Evolutionary conservation across 2,797 vertebrate genomes (phyloP), one percentile per base, ranked within the genome.

Genomic region (Esox lucius): DNA sequence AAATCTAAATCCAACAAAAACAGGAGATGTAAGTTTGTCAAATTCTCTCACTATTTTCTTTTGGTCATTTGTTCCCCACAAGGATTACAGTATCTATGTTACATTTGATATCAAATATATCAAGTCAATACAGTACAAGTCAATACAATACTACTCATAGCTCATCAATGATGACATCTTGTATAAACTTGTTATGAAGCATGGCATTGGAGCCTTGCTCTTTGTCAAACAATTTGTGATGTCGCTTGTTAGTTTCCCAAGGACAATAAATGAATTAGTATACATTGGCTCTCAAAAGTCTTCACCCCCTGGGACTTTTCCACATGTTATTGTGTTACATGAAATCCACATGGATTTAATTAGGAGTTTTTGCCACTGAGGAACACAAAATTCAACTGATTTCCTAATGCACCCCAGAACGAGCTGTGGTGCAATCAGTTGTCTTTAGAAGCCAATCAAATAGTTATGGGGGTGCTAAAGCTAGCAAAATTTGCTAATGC

Each of bases 1-100:
- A 73, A 49, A 46, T 69, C 72, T 46, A 26, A 68, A 53, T 77
- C 79, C 66, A 75, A 62, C 64, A 72, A 31, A 66, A 73, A 65
- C 61, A 17, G 70, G 39, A 73, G 59, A 72, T 70, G 39, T 7
- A 26, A 61, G 48, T 73, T 31, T 70, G 39, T 71, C 61, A 67
- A 53, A 78, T 65, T 56, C 56, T 7, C 33, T 64, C 7, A 39
- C 35, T 33, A 7, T 17, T 59, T 59, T 59, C 56, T 24, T 22
- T 59, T 24, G 2, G 56, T 59, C 1, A 59, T 59, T 59, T 35
- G 7, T 28, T 66, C 11, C 31, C 7, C 64, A 33, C 46, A 49
- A 9, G 19, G 24, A 17, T 28, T 61, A 24, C 11, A 61, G 42
- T 46, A 11, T 13, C 11, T 61, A 2, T 61, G 22, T 61, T 12